phyloP scores from a whole-genome alignment of 2,797 vertebrate genomes.

The Rhinichthys osculus region DNA sequence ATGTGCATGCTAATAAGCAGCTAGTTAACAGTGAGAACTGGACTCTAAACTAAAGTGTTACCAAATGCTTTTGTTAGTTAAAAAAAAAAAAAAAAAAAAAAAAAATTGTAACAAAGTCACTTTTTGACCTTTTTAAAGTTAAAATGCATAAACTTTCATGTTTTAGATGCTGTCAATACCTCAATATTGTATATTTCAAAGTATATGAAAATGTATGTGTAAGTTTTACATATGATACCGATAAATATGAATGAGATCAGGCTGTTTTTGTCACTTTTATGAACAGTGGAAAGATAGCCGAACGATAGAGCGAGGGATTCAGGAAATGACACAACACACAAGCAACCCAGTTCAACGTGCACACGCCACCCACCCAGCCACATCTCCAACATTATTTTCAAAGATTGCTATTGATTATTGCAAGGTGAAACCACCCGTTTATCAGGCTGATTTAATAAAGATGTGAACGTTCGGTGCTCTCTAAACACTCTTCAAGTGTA shows the following conservation, averaged over 20 bases:
- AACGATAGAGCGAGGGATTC: neutral
- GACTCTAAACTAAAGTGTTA: too few relatives aligned
- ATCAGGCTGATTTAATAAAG: slow-evolving; percentile 37
- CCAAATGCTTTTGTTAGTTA: too few relatives aligned
- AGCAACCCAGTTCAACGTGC: neutral
- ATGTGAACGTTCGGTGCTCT: neutral
- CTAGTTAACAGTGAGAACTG: too few relatives aligned
- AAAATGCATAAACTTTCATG: neutral
- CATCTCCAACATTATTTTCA: slow-evolving; percentile 9
- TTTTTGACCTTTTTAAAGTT: neutral
- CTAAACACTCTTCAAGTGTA: slow-evolving; percentile 33
- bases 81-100: too few relatives aligned
- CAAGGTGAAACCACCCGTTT: slow-evolving; percentile 14
- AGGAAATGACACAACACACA: slow-evolving; percentile 12
- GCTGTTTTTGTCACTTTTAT: slow-evolving; percentile 4
- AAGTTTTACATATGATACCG: neutral
- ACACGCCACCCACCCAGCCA: neutral
- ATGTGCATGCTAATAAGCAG: too few relatives aligned
- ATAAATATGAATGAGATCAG: neutral
- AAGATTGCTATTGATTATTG: slow-evolving; percentile 23
- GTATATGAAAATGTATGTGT: neutral
- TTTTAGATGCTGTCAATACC: neutral
- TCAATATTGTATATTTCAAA: neutral
- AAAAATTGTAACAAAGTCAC: too few relatives aligned
- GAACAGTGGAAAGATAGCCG: neutral